Base-by-base conservation (phyloP, 2,797 vertebrate genomes). In the Dallia pectoralis region DNA sequence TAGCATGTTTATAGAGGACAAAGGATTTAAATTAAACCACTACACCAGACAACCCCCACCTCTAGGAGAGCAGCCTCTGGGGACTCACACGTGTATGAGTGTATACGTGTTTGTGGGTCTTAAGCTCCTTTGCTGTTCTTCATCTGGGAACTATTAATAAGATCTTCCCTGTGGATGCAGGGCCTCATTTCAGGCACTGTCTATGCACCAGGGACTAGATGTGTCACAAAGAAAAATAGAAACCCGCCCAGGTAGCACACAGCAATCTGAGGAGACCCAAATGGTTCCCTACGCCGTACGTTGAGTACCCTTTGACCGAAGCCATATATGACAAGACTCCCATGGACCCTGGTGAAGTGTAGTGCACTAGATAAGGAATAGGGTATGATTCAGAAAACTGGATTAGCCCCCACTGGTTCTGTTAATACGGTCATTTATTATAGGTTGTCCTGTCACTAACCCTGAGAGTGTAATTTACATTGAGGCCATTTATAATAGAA, bases 401-500 rank as follows among this genome's bases (percentile, higher is more conserved):
- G n/a, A 67, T 15, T 11, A 16, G 47, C 27, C 59, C 14, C 64
- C 44, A 9, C 53, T 36, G 51, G 69, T 5, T 49, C 30, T 68
- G 22, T 25, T 64, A 64, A 72, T 49, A 69, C 29, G 63, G 40
- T 44, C 25, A 65, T 72, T 65, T 14, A 69, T 70, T 59, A 70
- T 67, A 30, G 22, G 12, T 9, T 59, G 65, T 40, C 70, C 64
- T 69, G 53, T 27, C 48, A 47, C 40, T 9, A 62, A 22, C 66
- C 19, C 3, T 47, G 9, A 18, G 51, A 29, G 33, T 7, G 5
- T 8, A 12, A 22, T 69, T 40, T 44, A 30, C 25, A 44, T 29
- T 48, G 18, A 77, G 12, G 25, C 69, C 67, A 80, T 79, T 63
- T 63, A 65, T 66, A 71, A 79, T 76, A 81, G 53, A 65, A 70